Percentiles rank a stretch among this genome's conserved stretches.
These are phyloP conservation scores for Engystomops pustulosus DNA, from an alignment of 2,113 vertebrate genomes.

Conservation along the genomic window DNA sequence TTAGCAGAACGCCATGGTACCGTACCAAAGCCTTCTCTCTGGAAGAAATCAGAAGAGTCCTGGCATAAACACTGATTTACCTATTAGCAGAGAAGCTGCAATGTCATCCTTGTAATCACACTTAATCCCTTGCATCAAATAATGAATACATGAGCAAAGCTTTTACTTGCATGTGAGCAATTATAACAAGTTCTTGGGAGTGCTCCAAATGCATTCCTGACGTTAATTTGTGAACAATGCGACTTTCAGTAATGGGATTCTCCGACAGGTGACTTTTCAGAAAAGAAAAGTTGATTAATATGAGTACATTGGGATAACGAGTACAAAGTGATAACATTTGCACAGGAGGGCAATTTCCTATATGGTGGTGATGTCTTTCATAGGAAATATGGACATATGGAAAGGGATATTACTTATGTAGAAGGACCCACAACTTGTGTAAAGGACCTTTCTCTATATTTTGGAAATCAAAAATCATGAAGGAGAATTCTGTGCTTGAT, in stretches of 20 bases:
- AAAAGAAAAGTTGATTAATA: conserved; percentile 48
- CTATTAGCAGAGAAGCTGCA: conserved; percentile 73
- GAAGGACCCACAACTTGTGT: no score
- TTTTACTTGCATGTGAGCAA: conserved; percentile 74
- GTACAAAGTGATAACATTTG: neutral
- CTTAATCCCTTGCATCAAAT: conserved; percentile 77
- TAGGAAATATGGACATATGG: no score
- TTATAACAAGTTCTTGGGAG: conserved; percentile 74
- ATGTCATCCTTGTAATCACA: conserved; percentile 77
- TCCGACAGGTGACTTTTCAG: conserved; percentile 66
- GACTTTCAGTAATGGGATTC: conserved; percentile 61
- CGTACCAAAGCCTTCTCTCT: conserved; percentile 71
- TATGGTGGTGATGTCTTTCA: neutral
- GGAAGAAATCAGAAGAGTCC: conserved; percentile 71
- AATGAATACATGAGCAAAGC: conserved; percentile 78
- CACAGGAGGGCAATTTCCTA: neutral
- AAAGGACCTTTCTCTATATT: no score
- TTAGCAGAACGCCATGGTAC: conserved; percentile 66
- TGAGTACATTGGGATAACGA: conserved; percentile 2
- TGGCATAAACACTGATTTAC: conserved; percentile 75
- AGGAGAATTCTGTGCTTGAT: no score
- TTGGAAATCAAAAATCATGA: no score
- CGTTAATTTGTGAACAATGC: conserved; percentile 74
- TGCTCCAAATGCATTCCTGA: conserved; percentile 73
- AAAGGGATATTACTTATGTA: no score